These are phyloP conservation scores for Seira ritae DNA, from an alignment of 2,888 invertebrate species.

Conservation along the genomic window DNA sequence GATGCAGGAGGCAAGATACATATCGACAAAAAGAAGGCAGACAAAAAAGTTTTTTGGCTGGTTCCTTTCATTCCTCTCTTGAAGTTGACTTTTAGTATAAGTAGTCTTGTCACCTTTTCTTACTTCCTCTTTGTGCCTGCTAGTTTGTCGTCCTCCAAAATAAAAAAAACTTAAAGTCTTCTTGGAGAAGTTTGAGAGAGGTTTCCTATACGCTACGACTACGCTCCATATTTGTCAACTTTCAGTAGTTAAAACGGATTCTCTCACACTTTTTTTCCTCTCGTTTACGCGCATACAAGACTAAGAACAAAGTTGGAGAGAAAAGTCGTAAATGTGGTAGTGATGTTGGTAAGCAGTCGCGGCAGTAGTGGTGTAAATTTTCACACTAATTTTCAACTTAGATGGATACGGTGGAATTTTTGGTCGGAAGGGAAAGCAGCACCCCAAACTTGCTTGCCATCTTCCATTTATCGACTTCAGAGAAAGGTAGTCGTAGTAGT, in stretches of 20 bases:
- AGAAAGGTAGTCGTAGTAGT: too few relatives aligned
- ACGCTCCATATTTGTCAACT: slow-evolving; percentile 48
- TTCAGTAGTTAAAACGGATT: slow-evolving; percentile 20
- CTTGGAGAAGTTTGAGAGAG: slow-evolving; percentile 9
- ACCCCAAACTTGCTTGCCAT: background rate
- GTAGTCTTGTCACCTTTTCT: slow-evolving; percentile 3
- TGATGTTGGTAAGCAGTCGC: slow-evolving; percentile 27
- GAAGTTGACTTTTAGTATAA: slow-evolving; percentile 23
- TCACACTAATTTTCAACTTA: slow-evolving; percentile 38
- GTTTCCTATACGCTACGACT: too few relatives aligned
- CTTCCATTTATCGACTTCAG: background rate
- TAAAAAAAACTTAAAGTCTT: slow-evolving; percentile 32
- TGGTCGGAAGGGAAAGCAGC: background rate
- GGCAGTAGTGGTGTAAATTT: slow-evolving; percentile 38
- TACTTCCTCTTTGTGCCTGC: slow-evolving; percentile 3
- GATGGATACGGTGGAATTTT: background rate
- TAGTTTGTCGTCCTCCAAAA: background rate
- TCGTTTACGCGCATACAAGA: background rate
- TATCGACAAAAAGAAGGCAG: slow-evolving; percentile 22
- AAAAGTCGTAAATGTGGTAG: slow-evolving; percentile 13
- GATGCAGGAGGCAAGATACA: slow-evolving; percentile 18
- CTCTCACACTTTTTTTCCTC: slow-evolving; percentile 23
- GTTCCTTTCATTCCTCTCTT: slow-evolving; percentile 21
- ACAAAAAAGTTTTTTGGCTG: slow-evolving; percentile 5
- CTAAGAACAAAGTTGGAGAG: background rate